A percentile compares a stretch with the other conserved stretches of the same genome.
Conservation (phyloP, 2,797 vertebrate genomes). For the Acipenser ruthenus region DNA sequence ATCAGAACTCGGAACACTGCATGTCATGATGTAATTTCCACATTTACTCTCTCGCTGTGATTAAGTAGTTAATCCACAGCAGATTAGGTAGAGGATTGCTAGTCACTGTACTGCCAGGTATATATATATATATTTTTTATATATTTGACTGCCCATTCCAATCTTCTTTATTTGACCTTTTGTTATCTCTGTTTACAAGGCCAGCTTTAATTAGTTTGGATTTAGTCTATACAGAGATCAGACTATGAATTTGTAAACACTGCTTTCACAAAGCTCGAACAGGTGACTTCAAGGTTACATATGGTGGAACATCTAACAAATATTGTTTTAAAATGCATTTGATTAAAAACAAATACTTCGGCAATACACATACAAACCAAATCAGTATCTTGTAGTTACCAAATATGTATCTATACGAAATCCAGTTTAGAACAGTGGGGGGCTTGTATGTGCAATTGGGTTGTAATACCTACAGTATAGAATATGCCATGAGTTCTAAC, state of each 20-base stretch:
- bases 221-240: conserved; percentile 15
- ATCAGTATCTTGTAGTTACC: too few relatives aligned
- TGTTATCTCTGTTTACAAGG: conserved; percentile 52
- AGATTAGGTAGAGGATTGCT: conserved; percentile 51
- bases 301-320: conserved; percentile 21
- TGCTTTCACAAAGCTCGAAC: conserved; percentile 12
- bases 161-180: conserved; percentile 44
- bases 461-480: too few relatives aligned
- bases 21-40: conserved; percentile 51
- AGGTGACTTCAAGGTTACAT: conserved; percentile 13
- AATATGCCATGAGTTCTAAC: too few relatives aligned
- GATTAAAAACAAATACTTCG: too few relatives aligned
- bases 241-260: conserved; percentile 17
- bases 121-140: conserved; percentile 17
- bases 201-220: conserved; percentile 24
- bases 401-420: too few relatives aligned
- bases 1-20: conserved; percentile 43
- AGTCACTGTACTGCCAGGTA: conserved; percentile 43
- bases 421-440: too few relatives aligned
- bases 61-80: conserved; percentile 58
- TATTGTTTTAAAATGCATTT: conserved; percentile 16
- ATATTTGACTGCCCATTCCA: conserved; percentile 33
- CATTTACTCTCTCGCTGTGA: conserved; percentile 50
- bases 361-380: too few relatives aligned
- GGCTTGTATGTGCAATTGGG: too few relatives aligned